Evolutionary conservation across 2,888 invertebrate genomes (phyloP).

Genomic region (Adelphocoris suturalis): DNA sequence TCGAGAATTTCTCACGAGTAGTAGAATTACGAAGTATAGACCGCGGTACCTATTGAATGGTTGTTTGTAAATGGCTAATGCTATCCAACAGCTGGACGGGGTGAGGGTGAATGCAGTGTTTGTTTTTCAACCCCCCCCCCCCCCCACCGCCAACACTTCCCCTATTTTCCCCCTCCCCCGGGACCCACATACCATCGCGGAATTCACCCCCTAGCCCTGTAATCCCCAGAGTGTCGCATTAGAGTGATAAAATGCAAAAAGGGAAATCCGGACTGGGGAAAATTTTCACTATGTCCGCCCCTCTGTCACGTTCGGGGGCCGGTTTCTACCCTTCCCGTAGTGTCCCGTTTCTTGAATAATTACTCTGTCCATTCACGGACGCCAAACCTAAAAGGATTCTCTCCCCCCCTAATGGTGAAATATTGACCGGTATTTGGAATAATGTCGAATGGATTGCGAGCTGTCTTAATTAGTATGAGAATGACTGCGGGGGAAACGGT

Average conservation of each 20-base stretch:
- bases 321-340: not conserved
- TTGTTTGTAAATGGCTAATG: not conserved
- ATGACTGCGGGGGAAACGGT: too few relatives aligned
- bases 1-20: too few relatives aligned
- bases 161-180: not conserved
- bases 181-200: not conserved
- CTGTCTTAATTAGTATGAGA: not conserved
- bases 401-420: not conserved
- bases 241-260: conserved; percentile 54
- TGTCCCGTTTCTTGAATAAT: conserved; percentile 26
- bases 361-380: not conserved
- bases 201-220: conserved; percentile 25
- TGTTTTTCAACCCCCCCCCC: conserved; percentile 18
- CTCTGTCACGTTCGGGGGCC: not conserved
- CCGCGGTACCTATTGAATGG: not conserved
- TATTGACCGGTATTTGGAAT: not conserved
- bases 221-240: conserved; percentile 69
- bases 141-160: too few relatives aligned
- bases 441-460: not conserved
- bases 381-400: not conserved
- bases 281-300: conserved; percentile 28
- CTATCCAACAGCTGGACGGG: too few relatives aligned
- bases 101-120: not conserved
- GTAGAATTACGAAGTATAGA: too few relatives aligned
- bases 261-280: conserved; percentile 21